Evolutionary conservation across 2,797 vertebrate species (phyloP), one percentile per base, ranked within the genome.

Genomic region (Botia kubotai): DNA sequence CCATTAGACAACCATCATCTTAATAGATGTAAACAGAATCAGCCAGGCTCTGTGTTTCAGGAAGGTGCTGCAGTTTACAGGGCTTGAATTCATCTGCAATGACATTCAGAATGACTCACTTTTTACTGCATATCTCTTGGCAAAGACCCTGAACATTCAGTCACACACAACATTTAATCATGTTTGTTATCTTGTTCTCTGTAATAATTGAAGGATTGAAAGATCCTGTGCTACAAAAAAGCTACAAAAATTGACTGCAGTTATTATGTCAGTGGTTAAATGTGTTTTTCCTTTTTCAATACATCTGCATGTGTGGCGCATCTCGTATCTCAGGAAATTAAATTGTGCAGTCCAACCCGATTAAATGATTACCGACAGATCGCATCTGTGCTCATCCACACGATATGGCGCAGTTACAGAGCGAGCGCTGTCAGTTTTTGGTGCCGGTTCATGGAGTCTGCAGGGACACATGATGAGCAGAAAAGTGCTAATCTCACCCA

Each of bases 11-110:
- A 83, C 78, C 71, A 87, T 84, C 84, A 83, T 83, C 72, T 81
- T 87, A 87, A 87, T 86, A 86, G 73, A 87, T 87, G 86, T 83
- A 86, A 87, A 87, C 83, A 86, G 84, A 87, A 83, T 85, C 83
- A 83, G 84, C 80, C 82, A 80, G 71, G 60, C 66, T 77, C 71
- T 39, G 21, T 39, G 21, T 82, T 80, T 83, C 52, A 82, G 50
- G 79, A 86, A 87, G 65, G 72, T 78, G 50, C 69, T 58, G 52
- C 79, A 83, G 82, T 87, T 72, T 79, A 39, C 23, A 66, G 70
- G 48, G 69, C 73, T 84, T 73, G 70, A 76, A 77, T 79, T 83
- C 46, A 60, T 84, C 58, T 17, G 50, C 11, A 10, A 58, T 78
- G 79, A 72, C 82, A 86, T 87, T 82, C 78, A 62, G 60, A 69